Conservation (phyloP, 2,797 vertebrate genomes). For the Anguilla anguilla region DNA sequence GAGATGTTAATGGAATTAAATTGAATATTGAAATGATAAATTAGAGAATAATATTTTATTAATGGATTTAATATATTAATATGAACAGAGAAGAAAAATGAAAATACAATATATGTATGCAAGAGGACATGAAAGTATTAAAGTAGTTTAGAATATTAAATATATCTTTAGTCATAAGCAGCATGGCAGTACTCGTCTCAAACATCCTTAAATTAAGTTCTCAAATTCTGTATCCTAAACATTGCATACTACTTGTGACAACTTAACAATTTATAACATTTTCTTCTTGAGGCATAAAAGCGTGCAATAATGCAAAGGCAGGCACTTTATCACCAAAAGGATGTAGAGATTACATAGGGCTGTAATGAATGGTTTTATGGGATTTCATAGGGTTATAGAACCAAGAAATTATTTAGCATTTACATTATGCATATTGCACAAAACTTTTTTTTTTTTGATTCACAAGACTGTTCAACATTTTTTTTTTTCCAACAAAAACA, state of each 20-base stretch:
- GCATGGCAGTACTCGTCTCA: background rate
- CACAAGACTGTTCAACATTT: background rate
- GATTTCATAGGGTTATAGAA: background rate
- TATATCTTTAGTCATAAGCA: background rate
- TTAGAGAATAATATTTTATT: background rate
- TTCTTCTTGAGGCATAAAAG: background rate
- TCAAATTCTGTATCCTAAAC: background rate
- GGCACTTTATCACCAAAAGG: background rate
- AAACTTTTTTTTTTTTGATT: too few relatives aligned
- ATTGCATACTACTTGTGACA: background rate
- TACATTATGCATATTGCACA: background rate
- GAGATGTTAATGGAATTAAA: background rate
- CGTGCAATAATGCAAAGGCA: background rate
- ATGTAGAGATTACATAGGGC: background rate
- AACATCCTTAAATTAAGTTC: too few relatives aligned
- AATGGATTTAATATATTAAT: background rate
- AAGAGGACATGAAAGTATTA: background rate
- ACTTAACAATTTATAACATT: background rate
- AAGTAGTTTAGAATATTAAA: background rate
- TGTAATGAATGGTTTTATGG: background rate
- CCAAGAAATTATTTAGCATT: background rate
- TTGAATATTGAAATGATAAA: conserved; percentile 2
- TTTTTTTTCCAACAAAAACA: background rate
- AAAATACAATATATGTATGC: background rate
- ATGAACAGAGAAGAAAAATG: background rate